Percentiles rank a stretch among this genome's conserved stretches.
phyloP scores from a whole-genome alignment of 2,797 vertebrate species.

The Melanotaenia parkinsoni region DNA sequence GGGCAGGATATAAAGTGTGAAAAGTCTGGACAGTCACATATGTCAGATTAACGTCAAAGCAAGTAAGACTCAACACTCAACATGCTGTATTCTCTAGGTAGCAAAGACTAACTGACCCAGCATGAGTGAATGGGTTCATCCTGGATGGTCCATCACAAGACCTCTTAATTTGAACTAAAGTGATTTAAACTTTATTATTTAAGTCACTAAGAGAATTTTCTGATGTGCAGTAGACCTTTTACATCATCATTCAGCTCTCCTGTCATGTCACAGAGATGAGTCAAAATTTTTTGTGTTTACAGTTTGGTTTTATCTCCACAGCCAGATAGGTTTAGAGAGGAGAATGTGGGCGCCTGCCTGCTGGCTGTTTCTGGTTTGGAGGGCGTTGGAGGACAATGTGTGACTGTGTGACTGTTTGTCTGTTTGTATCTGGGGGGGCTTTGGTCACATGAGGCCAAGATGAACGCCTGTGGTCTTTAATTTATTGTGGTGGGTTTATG shows the following conservation, averaged over 20 bases:
- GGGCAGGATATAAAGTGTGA: constrained; percentile 20
- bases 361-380: constrained; percentile 72
- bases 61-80: not conserved
- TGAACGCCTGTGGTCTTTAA: constrained; percentile 72
- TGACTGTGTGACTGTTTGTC: constrained; percentile 60
- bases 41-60: constrained; percentile 30
- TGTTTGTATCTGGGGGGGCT: constrained; percentile 63
- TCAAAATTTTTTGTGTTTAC: constrained; percentile 70
- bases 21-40: constrained; percentile 30
- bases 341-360: constrained; percentile 58
- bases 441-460: constrained; percentile 72
- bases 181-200: constrained; percentile 24
- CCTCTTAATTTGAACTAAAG: not conserved
- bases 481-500: constrained; percentile 75
- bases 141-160: not conserved
- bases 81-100: not conserved
- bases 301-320: constrained; percentile 67
- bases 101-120: not conserved
- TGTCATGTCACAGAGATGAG: constrained; percentile 54
- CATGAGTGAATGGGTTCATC: not conserved
- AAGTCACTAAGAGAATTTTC: constrained; percentile 28
- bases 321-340: constrained; percentile 66
- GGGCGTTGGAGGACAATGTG: constrained; percentile 72
- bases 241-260: constrained; percentile 32
- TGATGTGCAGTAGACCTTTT: constrained; percentile 12